A percentile compares a stretch with the other conserved stretches of the same genome.
Evolutionary conservation across 23 tunicate species (phyloP).

Genomic region (Ascidia mentula): DNA sequence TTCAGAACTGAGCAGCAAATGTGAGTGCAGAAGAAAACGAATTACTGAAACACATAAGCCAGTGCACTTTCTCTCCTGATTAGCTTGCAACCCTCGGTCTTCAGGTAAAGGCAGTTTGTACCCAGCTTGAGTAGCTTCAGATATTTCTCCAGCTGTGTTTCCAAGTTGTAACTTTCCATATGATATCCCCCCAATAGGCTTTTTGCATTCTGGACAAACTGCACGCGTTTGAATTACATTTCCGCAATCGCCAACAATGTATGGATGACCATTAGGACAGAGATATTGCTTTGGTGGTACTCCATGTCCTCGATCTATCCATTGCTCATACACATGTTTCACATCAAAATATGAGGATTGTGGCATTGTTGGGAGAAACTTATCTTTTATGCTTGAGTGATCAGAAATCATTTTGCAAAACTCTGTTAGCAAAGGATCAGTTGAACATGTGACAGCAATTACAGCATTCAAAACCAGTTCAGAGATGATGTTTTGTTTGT

Average conservation of each 20-base stretch:
- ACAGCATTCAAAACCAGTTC: conserved; percentile 20
- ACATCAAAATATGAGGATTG: conserved; percentile 52
- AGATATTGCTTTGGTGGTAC: conserved; percentile 36
- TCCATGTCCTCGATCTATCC: not conserved
- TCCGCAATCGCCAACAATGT: conserved; percentile 58
- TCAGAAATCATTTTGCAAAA: not conserved
- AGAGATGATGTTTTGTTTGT: not conserved
- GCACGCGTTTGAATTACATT: conserved; percentile 10
- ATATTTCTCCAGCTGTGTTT: conserved; percentile 39
- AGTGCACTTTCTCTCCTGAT: conserved; percentile 28
- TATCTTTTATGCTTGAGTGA: conserved; percentile 1
- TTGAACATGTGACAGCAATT: not conserved
- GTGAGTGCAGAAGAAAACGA: conserved; percentile 40
- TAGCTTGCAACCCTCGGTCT: not conserved
- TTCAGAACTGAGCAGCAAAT: not conserved
- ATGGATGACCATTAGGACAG: conserved; percentile 64
- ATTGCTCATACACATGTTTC: not conserved
- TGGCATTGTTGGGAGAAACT: conserved; percentile 70
- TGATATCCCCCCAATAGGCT: conserved; percentile 48
- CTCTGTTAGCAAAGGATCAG: not conserved
- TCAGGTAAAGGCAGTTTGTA: conserved; percentile 36
- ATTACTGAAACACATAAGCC: conserved; percentile 29
- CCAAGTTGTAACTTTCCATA: conserved; percentile 17
- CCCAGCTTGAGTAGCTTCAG: conserved; percentile 48
- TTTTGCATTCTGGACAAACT: conserved; percentile 48